These are phyloP conservation scores for Terebella lapidaria DNA, from an alignment of 2,888 invertebrate species.

Conservation along the genomic window DNA sequence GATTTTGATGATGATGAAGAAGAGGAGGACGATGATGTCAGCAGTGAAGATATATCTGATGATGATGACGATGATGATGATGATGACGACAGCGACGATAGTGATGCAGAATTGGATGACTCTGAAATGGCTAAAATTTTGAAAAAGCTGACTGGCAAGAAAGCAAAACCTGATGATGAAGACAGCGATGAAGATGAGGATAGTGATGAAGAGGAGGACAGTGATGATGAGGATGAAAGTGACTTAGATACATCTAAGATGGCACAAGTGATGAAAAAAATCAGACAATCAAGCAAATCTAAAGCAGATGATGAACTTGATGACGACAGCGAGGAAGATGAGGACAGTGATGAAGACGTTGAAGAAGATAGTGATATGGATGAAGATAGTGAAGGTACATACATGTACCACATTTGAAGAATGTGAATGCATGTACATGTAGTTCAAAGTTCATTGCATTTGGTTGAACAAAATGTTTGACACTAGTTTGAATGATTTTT, in stretches of 20 bases:
- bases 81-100: background rate
- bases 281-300: too few species aligned
- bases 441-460: too few species aligned
- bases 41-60: constrained; percentile 3
- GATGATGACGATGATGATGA: constrained; percentile 15
- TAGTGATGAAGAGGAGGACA: constrained; percentile 9
- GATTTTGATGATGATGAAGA: constrained; percentile 5
- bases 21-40: constrained; percentile 6
- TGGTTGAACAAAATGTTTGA: too few species aligned
- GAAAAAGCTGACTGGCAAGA: constrained; percentile 8
- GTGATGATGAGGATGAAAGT: constrained; percentile 10
- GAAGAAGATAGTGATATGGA: background rate
- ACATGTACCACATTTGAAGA: too few species aligned
- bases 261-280: too few species aligned
- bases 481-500: too few species aligned
- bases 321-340: constrained; percentile 1
- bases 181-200: constrained; percentile 16
- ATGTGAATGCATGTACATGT: too few species aligned
- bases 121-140: constrained; percentile 10
- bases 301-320: background rate
- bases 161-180: too few species aligned
- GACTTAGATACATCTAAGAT: too few species aligned
- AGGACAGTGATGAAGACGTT: constrained; percentile 1
- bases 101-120: constrained; percentile 5
- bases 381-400: background rate